Conservation (phyloP, 2,797 vertebrate species). For the Potorous gilbertii region DNA sequence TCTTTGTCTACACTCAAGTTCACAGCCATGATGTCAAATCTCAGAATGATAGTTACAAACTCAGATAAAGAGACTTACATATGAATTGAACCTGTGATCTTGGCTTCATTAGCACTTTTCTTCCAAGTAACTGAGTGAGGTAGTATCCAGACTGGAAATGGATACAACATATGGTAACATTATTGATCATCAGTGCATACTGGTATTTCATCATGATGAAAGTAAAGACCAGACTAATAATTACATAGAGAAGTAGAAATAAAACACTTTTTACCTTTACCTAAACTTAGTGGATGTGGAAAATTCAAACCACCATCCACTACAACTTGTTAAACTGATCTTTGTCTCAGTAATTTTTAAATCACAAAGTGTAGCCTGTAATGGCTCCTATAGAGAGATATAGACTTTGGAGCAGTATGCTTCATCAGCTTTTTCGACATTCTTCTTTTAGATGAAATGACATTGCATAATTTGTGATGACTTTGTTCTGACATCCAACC, state of each 20-base stretch:
- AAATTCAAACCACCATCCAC: slow-evolving; percentile 46
- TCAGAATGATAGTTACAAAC: slow-evolving; percentile 63
- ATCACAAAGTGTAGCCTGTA: slow-evolving; percentile 67
- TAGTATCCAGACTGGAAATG: slow-evolving; percentile 29
- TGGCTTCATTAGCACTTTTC: slow-evolving; percentile 66
- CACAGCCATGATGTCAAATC: slow-evolving; percentile 40
- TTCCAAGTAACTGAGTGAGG: slow-evolving; percentile 67
- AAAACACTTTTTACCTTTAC: slow-evolving; percentile 27
- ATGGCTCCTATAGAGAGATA: slow-evolving; percentile 31
- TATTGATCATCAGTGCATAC: slow-evolving; percentile 45
- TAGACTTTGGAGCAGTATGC: slow-evolving; percentile 55
- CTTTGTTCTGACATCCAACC: slow-evolving; percentile 78
- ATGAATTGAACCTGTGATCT: slow-evolving; percentile 62
- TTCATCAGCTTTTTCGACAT: slow-evolving; percentile 75
- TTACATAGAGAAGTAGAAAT: slow-evolving; percentile 37
- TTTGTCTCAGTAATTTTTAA: slow-evolving; percentile 68
- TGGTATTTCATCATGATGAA: slow-evolving; percentile 53
- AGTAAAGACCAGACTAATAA: slow-evolving; percentile 38
- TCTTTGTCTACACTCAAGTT: slow-evolving; percentile 30
- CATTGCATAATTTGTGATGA: slow-evolving; percentile 78
- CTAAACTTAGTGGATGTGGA: slow-evolving; percentile 57
- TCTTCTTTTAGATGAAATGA: slow-evolving; percentile 69
- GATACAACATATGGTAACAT: slow-evolving; percentile 23
- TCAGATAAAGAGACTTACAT: slow-evolving; percentile 61
- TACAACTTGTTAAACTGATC: slow-evolving; percentile 61